These are phyloP conservation scores for Apeira syringaria DNA, from an alignment of 2,888 invertebrate species.

Conservation along the genomic window DNA sequence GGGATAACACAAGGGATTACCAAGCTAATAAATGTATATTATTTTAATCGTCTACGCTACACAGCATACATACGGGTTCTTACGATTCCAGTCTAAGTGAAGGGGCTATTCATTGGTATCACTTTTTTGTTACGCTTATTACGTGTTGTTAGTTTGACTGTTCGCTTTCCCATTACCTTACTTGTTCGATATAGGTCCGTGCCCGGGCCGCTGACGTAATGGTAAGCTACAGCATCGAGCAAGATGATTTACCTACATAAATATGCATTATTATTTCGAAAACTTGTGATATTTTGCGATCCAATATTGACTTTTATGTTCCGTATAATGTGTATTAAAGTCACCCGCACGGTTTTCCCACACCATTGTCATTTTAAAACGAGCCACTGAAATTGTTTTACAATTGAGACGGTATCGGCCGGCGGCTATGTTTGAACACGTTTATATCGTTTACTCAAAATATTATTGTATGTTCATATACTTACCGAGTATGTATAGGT, in stretches of 20 bases:
- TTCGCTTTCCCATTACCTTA: no score
- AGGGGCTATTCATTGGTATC: no score
- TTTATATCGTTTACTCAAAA: conserved; percentile 11
- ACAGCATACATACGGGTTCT: no score
- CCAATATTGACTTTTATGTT: conserved; percentile 14
- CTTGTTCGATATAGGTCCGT: no score
- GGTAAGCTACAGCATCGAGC: not conserved
- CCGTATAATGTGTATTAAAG: conserved; percentile 2
- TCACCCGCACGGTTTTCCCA: conserved; percentile 8
- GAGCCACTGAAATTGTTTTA: conserved; percentile 13
- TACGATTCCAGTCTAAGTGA: no score
- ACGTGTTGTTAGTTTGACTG: no score
- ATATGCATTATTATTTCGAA: conserved; percentile 10
- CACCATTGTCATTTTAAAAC: conserved; percentile 17
- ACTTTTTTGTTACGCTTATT: no score
- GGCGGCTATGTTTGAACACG: conserved; percentile 12
- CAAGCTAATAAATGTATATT: no score
- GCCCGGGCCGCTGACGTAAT: no score
- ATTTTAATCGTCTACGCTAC: no score
- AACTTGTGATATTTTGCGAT: conserved; percentile 13
- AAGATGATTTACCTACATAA: conserved; percentile 3
- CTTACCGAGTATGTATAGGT: no score
- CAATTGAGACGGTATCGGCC: conserved; percentile 12
- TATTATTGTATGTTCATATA: conserved; percentile 28
- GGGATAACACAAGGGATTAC: no score